Conservation (phyloP, 2,113 vertebrate species). For the Cheilinus undulatus region DNA sequence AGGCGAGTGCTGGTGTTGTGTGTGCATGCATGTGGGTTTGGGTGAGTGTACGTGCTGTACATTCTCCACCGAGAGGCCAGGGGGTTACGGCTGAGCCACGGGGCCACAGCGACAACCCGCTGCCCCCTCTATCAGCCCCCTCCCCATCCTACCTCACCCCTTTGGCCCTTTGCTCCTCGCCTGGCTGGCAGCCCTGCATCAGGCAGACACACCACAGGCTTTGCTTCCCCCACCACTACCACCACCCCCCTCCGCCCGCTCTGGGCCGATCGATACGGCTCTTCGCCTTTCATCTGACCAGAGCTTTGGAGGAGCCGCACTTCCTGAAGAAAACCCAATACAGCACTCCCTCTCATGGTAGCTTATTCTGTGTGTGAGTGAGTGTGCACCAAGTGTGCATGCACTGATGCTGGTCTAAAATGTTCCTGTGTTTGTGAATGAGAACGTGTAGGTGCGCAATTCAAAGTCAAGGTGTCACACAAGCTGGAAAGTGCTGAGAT, state of each 20-base stretch:
- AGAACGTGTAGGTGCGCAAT: slow-evolving; percentile 26
- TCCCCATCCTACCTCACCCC: slow-evolving; percentile 50
- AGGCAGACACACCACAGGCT: slow-evolving; percentile 78
- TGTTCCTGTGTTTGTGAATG: slow-evolving; percentile 54
- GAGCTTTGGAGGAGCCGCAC: slow-evolving; percentile 82
- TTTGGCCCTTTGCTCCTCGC: slow-evolving; percentile 79
- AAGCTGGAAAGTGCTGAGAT: slow-evolving; percentile 12
- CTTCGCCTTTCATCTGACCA: slow-evolving; percentile 89
- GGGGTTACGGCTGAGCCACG: slow-evolving; percentile 68
- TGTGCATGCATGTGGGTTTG: slow-evolving; percentile 46
- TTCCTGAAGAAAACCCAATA: slow-evolving; percentile 88
- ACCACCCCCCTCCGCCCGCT: slow-evolving; percentile 65
- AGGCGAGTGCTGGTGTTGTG: slow-evolving; percentile 53
- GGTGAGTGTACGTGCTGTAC: slow-evolving; percentile 51
- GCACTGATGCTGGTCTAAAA: slow-evolving; percentile 23
- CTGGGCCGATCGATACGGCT: slow-evolving; percentile 85
- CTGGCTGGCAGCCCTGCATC: slow-evolving; percentile 83
- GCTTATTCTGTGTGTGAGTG: slow-evolving; percentile 48
- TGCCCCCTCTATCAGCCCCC: slow-evolving; percentile 38
- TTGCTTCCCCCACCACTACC: slow-evolving; percentile 56
- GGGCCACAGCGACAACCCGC: slow-evolving; percentile 76
- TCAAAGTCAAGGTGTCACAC: slow-evolving; percentile 28
- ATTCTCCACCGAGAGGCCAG: slow-evolving; percentile 63
- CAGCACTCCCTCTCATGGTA: slow-evolving; percentile 72
- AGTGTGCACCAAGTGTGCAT: not conserved